Base-by-base conservation (phyloP, 2,113 vertebrate species). In the Piprites chloris region DNA sequence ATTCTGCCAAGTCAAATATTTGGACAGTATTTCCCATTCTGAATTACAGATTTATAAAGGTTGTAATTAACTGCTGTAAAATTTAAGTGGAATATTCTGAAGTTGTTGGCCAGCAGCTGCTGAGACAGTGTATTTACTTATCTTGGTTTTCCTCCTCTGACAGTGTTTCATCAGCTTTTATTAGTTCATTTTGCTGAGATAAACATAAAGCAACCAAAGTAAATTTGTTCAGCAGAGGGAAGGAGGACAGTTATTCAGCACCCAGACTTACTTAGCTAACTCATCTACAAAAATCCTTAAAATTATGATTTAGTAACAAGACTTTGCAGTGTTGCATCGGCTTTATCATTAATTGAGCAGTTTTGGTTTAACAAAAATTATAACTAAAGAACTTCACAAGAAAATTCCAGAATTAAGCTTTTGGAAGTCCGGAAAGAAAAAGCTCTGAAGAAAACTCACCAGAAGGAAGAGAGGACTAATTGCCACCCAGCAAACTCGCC, bases 391-490 rank as follows among this genome's bases (percentile, higher is more conserved):
- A 50, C 59, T 58, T 75, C n/a, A 35, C 10, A 10, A 65, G 53
- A 44, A 77, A 59, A 63, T 84, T 59, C 56, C 75, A 28, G 55
- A 58, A 77, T 63, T 11, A 61, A 61, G 41, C 41, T 77, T 74
- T 83, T 41, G 49, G 58, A 58, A 83, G 18, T 28, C 53, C 39
- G 24, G 5, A 62, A 5, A 94, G 66, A 63, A 90, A 62, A 58
- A 44, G 14, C 58, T 62, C 12, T 30, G 23, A 86, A 81, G 47
- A 42, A 73, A 93, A 97, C 99, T 99, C 94, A 99, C 99, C 99
- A 99, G 92, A 81, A 99, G 98, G 96, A 99, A 99, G 83, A 98
- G 96, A 46, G 99, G 99, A 91, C 99, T 99, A 96, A 99, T 98
- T 78, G 98, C 99, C 9, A 98, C 98, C 99, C 99, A 99, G 97